Conservation (phyloP, 2,797 vertebrate genomes). For the Girardinus metallicus region DNA sequence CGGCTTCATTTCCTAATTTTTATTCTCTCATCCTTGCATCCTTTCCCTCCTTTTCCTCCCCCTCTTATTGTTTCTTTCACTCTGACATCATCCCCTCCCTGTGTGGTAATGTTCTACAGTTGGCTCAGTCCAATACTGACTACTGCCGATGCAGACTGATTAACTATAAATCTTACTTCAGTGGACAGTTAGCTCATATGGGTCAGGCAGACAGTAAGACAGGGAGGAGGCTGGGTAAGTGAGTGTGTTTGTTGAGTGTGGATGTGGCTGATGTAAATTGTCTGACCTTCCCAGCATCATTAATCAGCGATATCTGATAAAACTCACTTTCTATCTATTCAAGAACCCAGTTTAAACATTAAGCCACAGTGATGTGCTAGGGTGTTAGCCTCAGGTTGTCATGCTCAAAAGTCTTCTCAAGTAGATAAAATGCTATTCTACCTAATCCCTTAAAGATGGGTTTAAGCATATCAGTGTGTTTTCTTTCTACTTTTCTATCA, state of each 20-base stretch:
- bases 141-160: slow-evolving; percentile 87
- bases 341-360: slow-evolving; percentile 92
- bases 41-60: slow-evolving; percentile 36
- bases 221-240: slow-evolving; percentile 65
- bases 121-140: slow-evolving; percentile 65
- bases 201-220: slow-evolving; percentile 84
- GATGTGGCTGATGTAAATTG: slow-evolving; percentile 70
- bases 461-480: slow-evolving; percentile 20
- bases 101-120: slow-evolving; percentile 81
- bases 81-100: slow-evolving; percentile 67
- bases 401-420: slow-evolving; percentile 76
- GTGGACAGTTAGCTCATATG: slow-evolving; percentile 85
- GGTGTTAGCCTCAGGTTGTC: slow-evolving; percentile 76
- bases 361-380: slow-evolving; percentile 78
- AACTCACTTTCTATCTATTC: slow-evolving; percentile 81
- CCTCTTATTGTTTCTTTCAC: slow-evolving; percentile 7
- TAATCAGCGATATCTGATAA: slow-evolving; percentile 90
- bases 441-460: slow-evolving; percentile 67
- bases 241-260: slow-evolving; percentile 42
- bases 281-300: slow-evolving; percentile 83
- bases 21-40: slow-evolving; percentile 37
- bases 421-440: slow-evolving; percentile 69
- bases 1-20: slow-evolving; percentile 10
- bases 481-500: slow-evolving; percentile 8
- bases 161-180: slow-evolving; percentile 88